These are phyloP conservation scores for Danio jaintianensis DNA, from an alignment of 2,797 vertebrate species.

Conservation along the genomic window DNA sequence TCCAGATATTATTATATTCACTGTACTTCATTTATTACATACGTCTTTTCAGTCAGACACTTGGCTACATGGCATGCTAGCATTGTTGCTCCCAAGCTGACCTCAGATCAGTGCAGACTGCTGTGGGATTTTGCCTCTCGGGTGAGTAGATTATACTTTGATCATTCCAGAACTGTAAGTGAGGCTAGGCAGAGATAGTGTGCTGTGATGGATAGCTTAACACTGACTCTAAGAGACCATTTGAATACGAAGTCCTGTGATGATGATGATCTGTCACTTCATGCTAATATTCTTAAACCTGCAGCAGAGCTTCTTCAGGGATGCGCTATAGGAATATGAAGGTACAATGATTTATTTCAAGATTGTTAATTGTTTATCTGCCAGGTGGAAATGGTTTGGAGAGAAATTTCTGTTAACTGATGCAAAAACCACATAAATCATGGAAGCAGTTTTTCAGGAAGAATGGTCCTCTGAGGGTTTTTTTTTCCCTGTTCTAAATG, in stretches of 20 bases:
- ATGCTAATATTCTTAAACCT: conserved; percentile 1
- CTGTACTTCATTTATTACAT: not conserved
- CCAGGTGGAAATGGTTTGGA: not conserved
- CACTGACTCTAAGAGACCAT: not conserved
- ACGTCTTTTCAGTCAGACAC: not conserved
- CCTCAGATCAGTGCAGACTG: conserved; percentile 22
- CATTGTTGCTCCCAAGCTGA: not conserved
- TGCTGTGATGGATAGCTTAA: not conserved
- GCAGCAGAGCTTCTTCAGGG: not conserved
- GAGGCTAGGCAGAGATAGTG: not conserved
- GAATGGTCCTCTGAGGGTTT: not conserved
- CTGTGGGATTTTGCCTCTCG: not conserved
- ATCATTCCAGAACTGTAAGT: conserved; percentile 10
- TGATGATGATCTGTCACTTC: not conserved
- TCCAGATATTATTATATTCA: conserved; percentile 4
- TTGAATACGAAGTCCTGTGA: not conserved
- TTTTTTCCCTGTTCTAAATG: not conserved
- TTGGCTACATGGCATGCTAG: not conserved
- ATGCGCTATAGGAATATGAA: not conserved
- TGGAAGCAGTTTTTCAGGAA: not conserved
- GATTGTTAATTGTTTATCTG: conserved; percentile 17
- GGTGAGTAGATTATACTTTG: not conserved
- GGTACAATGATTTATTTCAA: not conserved
- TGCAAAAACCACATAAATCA: not conserved
- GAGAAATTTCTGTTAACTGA: not conserved